phyloP scores from a whole-genome alignment of 1,140 invertebrate species.

The Yoshiicerus persimilis region DNA sequence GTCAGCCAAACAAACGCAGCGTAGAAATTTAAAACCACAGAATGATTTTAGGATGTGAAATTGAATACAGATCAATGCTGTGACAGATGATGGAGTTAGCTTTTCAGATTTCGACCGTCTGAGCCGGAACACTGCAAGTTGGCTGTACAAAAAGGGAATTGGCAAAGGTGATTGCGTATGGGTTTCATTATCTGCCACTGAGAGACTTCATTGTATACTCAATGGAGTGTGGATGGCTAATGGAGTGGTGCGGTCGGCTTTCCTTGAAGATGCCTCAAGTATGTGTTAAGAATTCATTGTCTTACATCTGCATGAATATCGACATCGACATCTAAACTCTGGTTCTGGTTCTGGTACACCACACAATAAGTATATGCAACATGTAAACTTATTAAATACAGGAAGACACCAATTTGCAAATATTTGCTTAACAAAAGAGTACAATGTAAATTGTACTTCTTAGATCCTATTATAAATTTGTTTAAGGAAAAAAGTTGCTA shows the following conservation, averaged over 20 bases:
- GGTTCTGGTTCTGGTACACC: too few relatives aligned
- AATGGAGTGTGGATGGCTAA: conserved; percentile 35
- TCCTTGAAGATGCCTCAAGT: conserved; percentile 26
- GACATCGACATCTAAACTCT: too few relatives aligned
- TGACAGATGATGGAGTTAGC: not conserved
- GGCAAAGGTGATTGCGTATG: conserved; percentile 18
- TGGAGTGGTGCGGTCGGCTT: conserved; percentile 10
- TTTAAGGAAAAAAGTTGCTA: not conserved
- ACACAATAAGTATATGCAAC: too few relatives aligned
- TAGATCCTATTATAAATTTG: not conserved
- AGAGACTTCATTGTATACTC: conserved; percentile 3
- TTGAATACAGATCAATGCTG: not conserved
- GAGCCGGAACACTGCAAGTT: conserved; percentile 13
- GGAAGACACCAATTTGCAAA: too few relatives aligned
- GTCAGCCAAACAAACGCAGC: not conserved
- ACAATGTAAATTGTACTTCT: not conserved
- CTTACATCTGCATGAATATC: too few relatives aligned
- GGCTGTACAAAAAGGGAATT: conserved; percentile 21
- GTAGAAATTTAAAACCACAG: not conserved
- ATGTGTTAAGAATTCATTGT: too few relatives aligned
- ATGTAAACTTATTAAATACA: too few relatives aligned
- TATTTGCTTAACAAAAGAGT: too few relatives aligned
- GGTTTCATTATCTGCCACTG: not conserved
- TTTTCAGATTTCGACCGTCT: not conserved
- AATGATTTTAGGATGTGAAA: too few relatives aligned